These are phyloP conservation scores for Piprites chloris DNA, from an alignment of 2,113 vertebrate genomes.

Conservation along the genomic window DNA sequence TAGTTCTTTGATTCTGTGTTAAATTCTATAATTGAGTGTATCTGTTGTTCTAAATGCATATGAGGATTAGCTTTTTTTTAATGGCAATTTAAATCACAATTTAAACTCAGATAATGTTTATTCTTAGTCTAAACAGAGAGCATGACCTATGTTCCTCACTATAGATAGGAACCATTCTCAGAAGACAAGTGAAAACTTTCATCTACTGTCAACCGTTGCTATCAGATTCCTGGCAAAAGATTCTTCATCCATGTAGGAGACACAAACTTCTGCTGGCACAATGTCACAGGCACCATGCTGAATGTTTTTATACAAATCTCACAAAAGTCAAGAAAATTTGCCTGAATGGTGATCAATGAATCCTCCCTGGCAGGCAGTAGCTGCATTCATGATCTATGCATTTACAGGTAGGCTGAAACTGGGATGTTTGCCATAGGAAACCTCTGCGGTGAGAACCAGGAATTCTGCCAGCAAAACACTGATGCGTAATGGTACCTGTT, in stretches of 20 bases:
- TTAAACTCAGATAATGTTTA: not conserved
- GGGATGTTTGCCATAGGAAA: slow-evolving; percentile 13
- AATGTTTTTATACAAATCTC: not conserved
- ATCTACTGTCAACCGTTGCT: not conserved
- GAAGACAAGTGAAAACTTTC: not conserved
- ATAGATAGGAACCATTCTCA: not conserved
- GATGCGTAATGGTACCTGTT: not conserved
- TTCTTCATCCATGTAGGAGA: not conserved
- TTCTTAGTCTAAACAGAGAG: not conserved
- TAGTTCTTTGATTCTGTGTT: not conserved
- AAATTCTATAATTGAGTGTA: not conserved
- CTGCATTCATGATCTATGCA: not conserved
- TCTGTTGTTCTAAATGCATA: not conserved
- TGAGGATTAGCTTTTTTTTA: not conserved
- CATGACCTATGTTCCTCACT: not conserved
- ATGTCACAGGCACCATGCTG: not conserved
- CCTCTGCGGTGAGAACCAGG: not conserved
- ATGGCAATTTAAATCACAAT: not conserved
- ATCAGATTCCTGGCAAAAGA: not conserved
- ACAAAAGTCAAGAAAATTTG: not conserved
- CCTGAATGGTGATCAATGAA: not conserved
- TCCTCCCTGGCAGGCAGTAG: not conserved
- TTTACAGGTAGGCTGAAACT: slow-evolving; percentile 17
- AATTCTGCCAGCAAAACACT: not conserved
- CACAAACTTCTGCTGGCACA: not conserved